Evolutionary conservation across 2,113 vertebrate species (phyloP).

Genomic region (Elachura formosa): DNA sequence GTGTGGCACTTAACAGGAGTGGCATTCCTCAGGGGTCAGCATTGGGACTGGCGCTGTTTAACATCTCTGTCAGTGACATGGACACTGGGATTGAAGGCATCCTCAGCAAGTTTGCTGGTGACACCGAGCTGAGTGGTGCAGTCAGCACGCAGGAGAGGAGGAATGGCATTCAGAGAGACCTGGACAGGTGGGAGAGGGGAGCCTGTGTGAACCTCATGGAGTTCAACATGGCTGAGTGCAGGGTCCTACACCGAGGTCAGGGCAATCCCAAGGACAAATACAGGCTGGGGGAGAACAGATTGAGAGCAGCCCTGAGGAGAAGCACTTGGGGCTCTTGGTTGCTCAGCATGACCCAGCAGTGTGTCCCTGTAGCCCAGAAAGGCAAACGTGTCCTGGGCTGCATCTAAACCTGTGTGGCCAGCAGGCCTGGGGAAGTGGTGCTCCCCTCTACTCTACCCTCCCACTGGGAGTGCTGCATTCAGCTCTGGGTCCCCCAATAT

Average conservation of each 20-base stretch:
- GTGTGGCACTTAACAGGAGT: not conserved
- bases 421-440: not conserved
- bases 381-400: not conserved
- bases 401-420: not conserved
- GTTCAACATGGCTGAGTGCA: not conserved
- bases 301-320: not conserved
- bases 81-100: not conserved
- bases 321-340: not conserved
- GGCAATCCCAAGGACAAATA: not conserved
- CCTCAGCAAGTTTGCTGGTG: accelerated
- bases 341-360: not conserved
- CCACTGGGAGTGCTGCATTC: not conserved
- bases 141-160: not conserved
- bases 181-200: not conserved
- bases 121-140: not conserved
- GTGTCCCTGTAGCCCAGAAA: not conserved
- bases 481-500: accelerated
- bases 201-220: accelerated
- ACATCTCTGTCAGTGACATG: not conserved
- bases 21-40: not conserved
- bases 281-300: not conserved
- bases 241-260: accelerated
- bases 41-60: not conserved
- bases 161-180: not conserved
- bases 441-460: not conserved